Base-by-base conservation (phyloP, 2,113 vertebrate species). In the Plecotus auritus region DNA sequence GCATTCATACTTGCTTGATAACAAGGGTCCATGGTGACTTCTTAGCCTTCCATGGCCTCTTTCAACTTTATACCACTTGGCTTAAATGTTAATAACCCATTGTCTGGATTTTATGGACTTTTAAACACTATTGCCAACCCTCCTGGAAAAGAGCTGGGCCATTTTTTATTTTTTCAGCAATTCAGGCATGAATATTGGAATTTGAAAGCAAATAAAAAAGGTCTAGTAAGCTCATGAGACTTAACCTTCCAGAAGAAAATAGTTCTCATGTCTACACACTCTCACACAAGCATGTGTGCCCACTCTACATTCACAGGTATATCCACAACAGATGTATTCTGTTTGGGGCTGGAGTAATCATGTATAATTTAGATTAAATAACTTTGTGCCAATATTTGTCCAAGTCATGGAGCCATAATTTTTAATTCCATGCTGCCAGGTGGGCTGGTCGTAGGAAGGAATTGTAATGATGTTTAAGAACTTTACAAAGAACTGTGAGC, bases 51-150 rank as follows among this genome's bases (percentile, higher is more conserved):
- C 16, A 17, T 1, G 23, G n/a, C 14, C 16, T 76, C 45, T 89
- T 91, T 85, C 81, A 96, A 90, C 64, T 51, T 94, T 83, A 93
- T 93, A 73, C 67, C 90, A 84, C 96, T 90, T 95, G 88, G 85
- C 59, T 97, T 94, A 88, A 92, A 96, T 64, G 9, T 69, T 92
- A 96, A 87, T 83, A 84, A 61, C 23, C 32, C 92, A 91, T 93
- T 97, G 82, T 97, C 91, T 95, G 85, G 88, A 47, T 93, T 96
- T 88, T 87, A 86, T 92, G 85, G 47, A 77, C 18, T 96, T 91
- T 88, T 69, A 88, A 90, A 85, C 35, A 84, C 22, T 12, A 35
- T 90, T 85, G 95, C 83, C 91, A 97, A 20, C 66, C 20, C 49
- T 94, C 54, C 77, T 94, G 84, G 92, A 93, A 93, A 94, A 88